Base-by-base conservation (phyloP, 2,888 invertebrate species). In the Cacoxenus indagator region DNA sequence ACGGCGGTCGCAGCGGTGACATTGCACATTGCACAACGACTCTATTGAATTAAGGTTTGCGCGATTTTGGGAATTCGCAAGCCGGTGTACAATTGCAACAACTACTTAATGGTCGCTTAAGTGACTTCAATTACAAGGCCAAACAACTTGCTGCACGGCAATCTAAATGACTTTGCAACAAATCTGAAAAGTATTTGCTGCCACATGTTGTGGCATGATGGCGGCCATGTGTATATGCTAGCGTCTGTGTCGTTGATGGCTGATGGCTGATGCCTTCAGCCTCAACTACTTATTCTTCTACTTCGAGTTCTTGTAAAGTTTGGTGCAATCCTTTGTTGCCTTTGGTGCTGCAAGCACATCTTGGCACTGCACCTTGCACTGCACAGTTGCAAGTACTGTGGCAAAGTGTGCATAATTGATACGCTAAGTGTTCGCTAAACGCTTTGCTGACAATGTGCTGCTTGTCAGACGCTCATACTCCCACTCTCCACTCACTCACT, bases 381-480 rank as follows among this genome's bases (percentile, higher is more conserved):
- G 81, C 24, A 27, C 27, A 26, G 77, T 78, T 78, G 80, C 75
- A n/a, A n/a, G n/a, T n/a, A n/a, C n/a, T 76, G 76, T 70, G 71
- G 78, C 43, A 45, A 9, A 62, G 61, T 61, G 61, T 62, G 61
- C 80, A 81, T 81, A 81, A 81, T 81, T 81, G 80, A 81, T 82
- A 82, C 76, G 69, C 70, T 74, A 80, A 76, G 71, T 74, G 73
- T 73, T 64, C 78, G 74, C 82, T 80, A 80, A 80, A 81, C 80
- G 80, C 75, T 80, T 78, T 80, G 80, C 80, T 80, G 80, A 82
- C 80, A 80, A 74, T 75, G 43, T 31, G 59, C 29, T 31, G 57
- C 24, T 11, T 19, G 59, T 61, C n/a, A 22, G 61, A 22, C 43
- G 19, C 19, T 61, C 43, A 19, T 11, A 14, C 1, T n/a, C 17